phyloP scores from a whole-genome alignment of 2,888 invertebrate species.

The Sericinus montela region DNA sequence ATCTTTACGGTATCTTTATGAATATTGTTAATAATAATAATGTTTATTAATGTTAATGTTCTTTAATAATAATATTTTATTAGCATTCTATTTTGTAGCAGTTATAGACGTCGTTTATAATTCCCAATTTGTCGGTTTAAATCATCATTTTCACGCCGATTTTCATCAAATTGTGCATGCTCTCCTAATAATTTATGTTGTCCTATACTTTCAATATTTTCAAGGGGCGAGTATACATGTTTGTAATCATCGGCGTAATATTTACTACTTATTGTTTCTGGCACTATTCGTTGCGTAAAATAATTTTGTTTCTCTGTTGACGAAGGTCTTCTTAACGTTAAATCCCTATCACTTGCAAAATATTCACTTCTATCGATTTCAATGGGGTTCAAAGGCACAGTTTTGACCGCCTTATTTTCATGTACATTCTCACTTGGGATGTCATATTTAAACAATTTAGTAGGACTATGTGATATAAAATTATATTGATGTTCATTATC shows the following conservation, averaged over 20 bases:
- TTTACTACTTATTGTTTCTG: not conserved
- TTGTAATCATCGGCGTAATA: not conserved
- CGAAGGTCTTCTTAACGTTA: not conserved
- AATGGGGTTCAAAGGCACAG: not conserved
- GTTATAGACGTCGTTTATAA: not conserved
- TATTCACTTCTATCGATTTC: not conserved
- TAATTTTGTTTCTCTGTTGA: not conserved
- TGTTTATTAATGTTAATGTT: too few species aligned
- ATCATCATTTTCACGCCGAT: slow-evolving; percentile 2
- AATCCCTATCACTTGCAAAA: not conserved
- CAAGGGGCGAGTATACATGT: not conserved
- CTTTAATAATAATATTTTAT: not conserved
- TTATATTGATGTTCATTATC: not conserved
- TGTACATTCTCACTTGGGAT: not conserved
- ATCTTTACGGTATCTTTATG: too few species aligned
- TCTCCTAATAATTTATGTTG: slow-evolving; percentile 5
- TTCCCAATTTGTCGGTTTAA: not conserved
- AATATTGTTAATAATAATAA: too few species aligned
- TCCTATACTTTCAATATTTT: not conserved
- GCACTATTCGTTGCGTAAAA: not conserved
- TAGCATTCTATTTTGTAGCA: not conserved
- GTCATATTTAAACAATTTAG: not conserved
- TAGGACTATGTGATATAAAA: not conserved
- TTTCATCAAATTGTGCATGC: not conserved
- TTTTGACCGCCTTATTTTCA: not conserved